These are phyloP conservation scores for cattle (Bos taurus) DNA, from an alignment of 2,113 vertebrate species.

Conservation along the genomic window ARS-UCD2.0 NC_037330.1:60980001-60980500, in stretches of 20 bases:
- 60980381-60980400: neutral
- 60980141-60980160: neutral
- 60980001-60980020: neutral
- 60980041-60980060: neutral
- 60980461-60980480: neutral
- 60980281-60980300: neutral
- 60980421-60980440: neutral
- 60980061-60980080: neutral
- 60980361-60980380: neutral
- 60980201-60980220: neutral
- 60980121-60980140: neutral
- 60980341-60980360: neutral
- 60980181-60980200: neutral
- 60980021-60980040: neutral
- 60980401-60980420: neutral
- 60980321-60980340: neutral
- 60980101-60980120: neutral
- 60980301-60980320: neutral
- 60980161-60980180: neutral
- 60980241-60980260: neutral
- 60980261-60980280: neutral
- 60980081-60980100: neutral
- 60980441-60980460: neutral
- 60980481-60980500: neutral
- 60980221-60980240: neutral